Conservation (phyloP, 2,888 invertebrate species). For the Amphipoea lucens region DNA sequence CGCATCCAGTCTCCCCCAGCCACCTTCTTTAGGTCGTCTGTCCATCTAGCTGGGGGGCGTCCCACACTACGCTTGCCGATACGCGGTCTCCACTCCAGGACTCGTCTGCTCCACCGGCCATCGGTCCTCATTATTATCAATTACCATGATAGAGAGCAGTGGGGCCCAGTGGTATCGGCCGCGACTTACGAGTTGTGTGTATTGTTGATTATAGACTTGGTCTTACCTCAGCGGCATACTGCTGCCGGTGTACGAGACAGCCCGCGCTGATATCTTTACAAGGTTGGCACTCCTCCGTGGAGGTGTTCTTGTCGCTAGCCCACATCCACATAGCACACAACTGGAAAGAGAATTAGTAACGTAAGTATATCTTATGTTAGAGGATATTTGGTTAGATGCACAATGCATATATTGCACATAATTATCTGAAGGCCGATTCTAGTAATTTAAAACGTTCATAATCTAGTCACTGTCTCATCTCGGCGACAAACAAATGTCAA, state of each 20-base stretch:
- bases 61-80: too few species aligned
- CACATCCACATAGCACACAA: constrained; percentile 89
- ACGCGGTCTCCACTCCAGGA: too few species aligned
- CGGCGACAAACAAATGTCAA: too few species aligned
- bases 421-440: too few species aligned
- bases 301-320: constrained; percentile 79
- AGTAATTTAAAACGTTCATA: too few species aligned
- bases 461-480: too few species aligned
- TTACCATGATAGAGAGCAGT: too few species aligned
- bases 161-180: neutral
- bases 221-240: constrained; percentile 87
- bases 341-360: constrained; percentile 63
- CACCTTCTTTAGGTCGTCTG: too few species aligned
- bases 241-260: constrained; percentile 84
- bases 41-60: too few species aligned
- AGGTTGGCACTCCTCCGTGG: constrained; percentile 75
- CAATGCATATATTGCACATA: neutral
- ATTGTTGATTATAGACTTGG: neutral
- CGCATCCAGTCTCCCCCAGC: too few species aligned
- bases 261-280: constrained; percentile 81
- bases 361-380: neutral
- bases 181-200: neutral
- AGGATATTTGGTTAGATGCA: neutral
- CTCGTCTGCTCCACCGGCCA: too few species aligned
- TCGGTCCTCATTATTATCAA: too few species aligned